Evolutionary conservation across 2,113 vertebrate species (phyloP).

Genomic region (Nothocercus julius): DNA sequence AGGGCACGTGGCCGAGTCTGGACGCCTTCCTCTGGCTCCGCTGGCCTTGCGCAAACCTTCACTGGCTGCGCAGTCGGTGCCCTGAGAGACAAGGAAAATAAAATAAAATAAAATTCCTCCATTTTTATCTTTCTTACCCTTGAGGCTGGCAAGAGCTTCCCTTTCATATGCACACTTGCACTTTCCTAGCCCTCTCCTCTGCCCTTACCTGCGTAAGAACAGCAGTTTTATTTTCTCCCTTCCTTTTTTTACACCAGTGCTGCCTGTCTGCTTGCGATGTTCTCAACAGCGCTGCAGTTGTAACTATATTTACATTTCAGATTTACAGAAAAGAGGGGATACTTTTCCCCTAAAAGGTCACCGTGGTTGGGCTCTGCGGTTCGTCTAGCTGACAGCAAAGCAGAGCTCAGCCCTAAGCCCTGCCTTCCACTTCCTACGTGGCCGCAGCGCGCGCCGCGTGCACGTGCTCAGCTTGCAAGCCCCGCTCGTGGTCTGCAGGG

Average conservation of each 20-base stretch:
- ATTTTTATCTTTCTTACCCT: conserved; percentile 3
- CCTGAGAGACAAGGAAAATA: background rate
- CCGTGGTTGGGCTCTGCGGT: conserved; percentile 69
- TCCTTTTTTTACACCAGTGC: conserved; percentile 47
- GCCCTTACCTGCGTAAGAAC: conserved; percentile 51
- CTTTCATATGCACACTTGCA: background rate
- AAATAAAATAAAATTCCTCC: background rate
- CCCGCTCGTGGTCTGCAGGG: conserved; percentile 60
- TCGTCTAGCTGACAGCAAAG: conserved; percentile 66
- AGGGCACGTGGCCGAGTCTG: background rate
- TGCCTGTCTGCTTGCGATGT: conserved; percentile 68
- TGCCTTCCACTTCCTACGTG: conserved; percentile 47
- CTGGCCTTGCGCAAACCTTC: background rate
- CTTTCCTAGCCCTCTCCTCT: conserved; percentile 45
- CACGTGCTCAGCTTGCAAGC: conserved; percentile 65
- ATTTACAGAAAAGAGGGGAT: conserved; percentile 72
- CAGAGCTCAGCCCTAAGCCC: conserved; percentile 60
- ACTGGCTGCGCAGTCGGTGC: background rate
- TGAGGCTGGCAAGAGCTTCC: background rate
- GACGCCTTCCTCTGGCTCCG: background rate
- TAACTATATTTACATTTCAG: conserved; percentile 71
- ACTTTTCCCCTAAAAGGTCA: conserved; percentile 71
- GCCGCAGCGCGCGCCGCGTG: conserved; percentile 9
- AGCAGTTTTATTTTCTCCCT: conserved; percentile 56
- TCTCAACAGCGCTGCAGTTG: conserved; percentile 67